These are phyloP conservation scores for Tympanoctomys barrerae DNA, from an alignment of 2,797 vertebrate species.

Conservation along the genomic window DNA sequence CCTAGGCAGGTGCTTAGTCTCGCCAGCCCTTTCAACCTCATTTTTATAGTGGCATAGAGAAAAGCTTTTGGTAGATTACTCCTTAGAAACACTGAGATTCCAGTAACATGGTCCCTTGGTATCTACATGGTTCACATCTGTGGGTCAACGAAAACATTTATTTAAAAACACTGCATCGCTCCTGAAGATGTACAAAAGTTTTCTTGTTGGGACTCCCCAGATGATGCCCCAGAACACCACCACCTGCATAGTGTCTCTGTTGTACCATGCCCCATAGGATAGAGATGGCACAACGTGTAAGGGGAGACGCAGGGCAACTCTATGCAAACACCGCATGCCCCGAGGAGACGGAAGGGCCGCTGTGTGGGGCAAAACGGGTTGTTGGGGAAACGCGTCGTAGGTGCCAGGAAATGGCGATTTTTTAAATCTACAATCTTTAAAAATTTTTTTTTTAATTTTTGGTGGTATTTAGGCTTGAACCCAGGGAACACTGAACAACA, in stretches of 20 bases:
- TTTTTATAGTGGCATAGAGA: background rate
- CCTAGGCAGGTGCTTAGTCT: too few species aligned
- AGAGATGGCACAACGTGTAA: background rate
- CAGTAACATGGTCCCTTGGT: background rate
- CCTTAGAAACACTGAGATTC: background rate
- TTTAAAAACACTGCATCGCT: background rate
- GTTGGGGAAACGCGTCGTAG: background rate
- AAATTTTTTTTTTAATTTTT: background rate
- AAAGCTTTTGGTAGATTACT: constrained; percentile 6
- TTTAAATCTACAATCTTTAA: background rate
- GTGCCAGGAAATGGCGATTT: background rate
- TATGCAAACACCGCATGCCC: too few species aligned
- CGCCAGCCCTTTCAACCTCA: background rate
- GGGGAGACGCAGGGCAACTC: background rate
- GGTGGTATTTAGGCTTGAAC: background rate
- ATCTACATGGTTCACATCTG: background rate
- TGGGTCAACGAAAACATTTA: background rate
- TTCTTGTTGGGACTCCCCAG: too few species aligned
- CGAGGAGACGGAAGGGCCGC: background rate
- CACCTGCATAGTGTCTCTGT: too few species aligned
- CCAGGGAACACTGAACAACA: background rate
- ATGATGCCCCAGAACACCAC: too few species aligned
- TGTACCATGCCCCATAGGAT: too few species aligned
- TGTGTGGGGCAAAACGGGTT: background rate
- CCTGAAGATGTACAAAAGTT: background rate